Percentiles rank a stretch among this genome's conserved stretches.
Conservation (phyloP, 2,113 vertebrate genomes). For the Fulica atra region DNA sequence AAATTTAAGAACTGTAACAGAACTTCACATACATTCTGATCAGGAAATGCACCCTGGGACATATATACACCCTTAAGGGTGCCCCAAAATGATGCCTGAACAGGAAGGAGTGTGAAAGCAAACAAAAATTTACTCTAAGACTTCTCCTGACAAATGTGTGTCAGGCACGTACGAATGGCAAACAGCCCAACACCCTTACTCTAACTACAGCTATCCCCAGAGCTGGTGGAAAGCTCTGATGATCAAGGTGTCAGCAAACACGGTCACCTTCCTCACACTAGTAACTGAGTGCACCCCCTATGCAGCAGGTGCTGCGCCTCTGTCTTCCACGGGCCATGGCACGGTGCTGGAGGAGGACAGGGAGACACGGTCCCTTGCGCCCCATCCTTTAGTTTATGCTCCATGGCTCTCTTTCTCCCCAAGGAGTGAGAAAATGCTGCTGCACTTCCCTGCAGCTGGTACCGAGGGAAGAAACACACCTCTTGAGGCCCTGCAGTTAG, state of each 20-base stretch:
- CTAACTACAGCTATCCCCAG: background rate
- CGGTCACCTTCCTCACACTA: accelerated
- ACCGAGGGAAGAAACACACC: background rate
- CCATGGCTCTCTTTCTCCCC: background rate
- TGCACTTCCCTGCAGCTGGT: background rate
- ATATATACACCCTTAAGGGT: background rate
- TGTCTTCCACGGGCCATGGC: background rate
- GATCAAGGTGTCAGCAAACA: background rate
- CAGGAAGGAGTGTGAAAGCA: background rate
- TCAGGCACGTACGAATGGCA: background rate
- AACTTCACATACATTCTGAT: background rate
- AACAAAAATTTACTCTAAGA: background rate
- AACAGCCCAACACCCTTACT: background rate
- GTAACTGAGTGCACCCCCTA: background rate
- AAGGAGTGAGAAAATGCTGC: background rate
- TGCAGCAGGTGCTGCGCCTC: background rate
- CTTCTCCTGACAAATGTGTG: background rate
- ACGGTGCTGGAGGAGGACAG: background rate
- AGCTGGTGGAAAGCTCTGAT: background rate
- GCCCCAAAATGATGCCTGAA: background rate
- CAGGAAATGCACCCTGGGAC: background rate
- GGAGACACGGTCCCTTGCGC: accelerated
- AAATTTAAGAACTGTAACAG: background rate
- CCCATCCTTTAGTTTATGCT: background rate
- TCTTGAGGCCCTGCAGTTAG: background rate